phyloP scores from a whole-genome alignment of 1,140 invertebrate genomes.

The Aculops lycopersici region DNA sequence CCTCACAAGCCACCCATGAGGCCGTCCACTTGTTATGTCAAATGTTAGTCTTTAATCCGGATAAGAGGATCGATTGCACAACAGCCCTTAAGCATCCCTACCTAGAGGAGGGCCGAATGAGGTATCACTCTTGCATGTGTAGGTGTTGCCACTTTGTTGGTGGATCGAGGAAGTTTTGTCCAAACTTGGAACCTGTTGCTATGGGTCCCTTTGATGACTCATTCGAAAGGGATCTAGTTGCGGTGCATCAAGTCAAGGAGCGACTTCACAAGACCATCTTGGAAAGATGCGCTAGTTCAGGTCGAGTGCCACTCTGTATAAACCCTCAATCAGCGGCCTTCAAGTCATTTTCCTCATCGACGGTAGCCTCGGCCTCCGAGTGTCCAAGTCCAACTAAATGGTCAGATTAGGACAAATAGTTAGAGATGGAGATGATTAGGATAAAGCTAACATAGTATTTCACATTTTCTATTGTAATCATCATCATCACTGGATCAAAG shows the following conservation, averaged over 20 bases:
- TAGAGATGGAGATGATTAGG: neutral
- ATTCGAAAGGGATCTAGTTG: constrained; percentile 70
- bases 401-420: constrained; percentile 44
- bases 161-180: constrained; percentile 44
- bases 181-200: constrained; percentile 67
- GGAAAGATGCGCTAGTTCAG: constrained; percentile 57
- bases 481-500: neutral
- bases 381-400: constrained; percentile 82
- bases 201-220: constrained; percentile 58
- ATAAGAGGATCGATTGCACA: constrained; percentile 66
- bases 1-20: constrained; percentile 70
- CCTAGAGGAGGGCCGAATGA: constrained; percentile 73
- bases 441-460: neutral
- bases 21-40: constrained; percentile 86
- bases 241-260: constrained; percentile 78
- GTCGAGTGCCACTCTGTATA: constrained; percentile 81
- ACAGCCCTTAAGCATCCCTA: constrained; percentile 84
- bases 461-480: neutral
- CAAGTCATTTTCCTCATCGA: constrained; percentile 90
- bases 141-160: constrained; percentile 48
- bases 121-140: constrained; percentile 99
- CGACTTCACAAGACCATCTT: constrained; percentile 93
- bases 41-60: constrained; percentile 90
- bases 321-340: constrained; percentile 95
- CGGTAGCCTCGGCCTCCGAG: constrained; percentile 82